A percentile compares a stretch with the other conserved stretches of the same genome.
phyloP scores from a whole-genome alignment of 2,888 invertebrate species.

The Diarsia dahlii region DNA sequence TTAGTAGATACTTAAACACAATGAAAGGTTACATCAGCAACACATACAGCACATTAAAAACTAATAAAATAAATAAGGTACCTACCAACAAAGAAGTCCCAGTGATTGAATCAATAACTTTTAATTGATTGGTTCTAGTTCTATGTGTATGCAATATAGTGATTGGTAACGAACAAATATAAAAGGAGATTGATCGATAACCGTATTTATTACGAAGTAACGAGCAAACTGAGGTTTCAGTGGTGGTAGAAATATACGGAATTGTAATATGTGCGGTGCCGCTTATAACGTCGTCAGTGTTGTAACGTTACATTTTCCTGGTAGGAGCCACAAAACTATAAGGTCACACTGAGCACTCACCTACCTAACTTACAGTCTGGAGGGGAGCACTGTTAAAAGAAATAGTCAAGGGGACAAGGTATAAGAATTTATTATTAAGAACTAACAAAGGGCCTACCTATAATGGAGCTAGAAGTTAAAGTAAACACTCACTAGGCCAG shows the following conservation, averaged over 20 bases:
- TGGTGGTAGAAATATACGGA: constrained; percentile 67
- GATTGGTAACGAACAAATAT: constrained; percentile 53
- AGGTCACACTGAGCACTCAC: too few relatives aligned
- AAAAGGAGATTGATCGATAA: constrained; percentile 63
- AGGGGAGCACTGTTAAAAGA: too few relatives aligned
- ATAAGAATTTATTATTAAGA: too few relatives aligned
- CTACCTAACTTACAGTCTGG: too few relatives aligned
- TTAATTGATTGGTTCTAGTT: constrained; percentile 66
- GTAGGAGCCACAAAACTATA: too few relatives aligned
- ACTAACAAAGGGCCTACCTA: too few relatives aligned
- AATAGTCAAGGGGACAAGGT: too few relatives aligned
- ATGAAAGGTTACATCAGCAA: constrained; percentile 29
- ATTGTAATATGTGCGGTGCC: not conserved
- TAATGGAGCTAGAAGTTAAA: too few relatives aligned
- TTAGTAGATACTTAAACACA: constrained; percentile 28
- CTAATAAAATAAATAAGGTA: constrained; percentile 52
- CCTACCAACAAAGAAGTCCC: constrained; percentile 35
- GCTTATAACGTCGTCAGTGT: too few relatives aligned
- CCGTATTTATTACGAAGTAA: constrained; percentile 67
- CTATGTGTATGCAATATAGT: constrained; percentile 55
- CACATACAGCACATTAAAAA: constrained; percentile 44
- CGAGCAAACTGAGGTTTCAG: constrained; percentile 71
- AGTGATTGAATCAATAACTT: constrained; percentile 55
- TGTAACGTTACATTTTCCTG: too few relatives aligned
- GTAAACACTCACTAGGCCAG: too few relatives aligned